A percentile compares a stretch with the other conserved stretches of the same genome.
phyloP scores from a whole-genome alignment of 2,113 vertebrate species.

The Catagonus wagneri region DNA sequence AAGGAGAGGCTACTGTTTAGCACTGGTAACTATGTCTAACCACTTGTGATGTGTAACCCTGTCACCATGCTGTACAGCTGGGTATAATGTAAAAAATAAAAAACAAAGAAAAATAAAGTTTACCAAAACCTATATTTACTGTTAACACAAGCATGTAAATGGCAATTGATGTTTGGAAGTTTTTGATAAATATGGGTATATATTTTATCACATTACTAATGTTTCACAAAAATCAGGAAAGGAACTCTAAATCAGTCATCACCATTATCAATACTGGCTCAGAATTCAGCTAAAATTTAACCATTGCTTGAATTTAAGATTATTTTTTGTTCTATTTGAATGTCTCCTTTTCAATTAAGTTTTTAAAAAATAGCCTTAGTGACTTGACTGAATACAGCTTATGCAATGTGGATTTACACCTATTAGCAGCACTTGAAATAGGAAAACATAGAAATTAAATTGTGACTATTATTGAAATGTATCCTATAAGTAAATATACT shows the following conservation, averaged over 20 bases:
- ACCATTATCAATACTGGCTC: background rate
- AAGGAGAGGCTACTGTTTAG: too few relatives aligned
- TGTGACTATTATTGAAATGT: conserved; percentile 67
- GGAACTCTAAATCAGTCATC: conserved; percentile 11
- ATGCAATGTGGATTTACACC: conserved; percentile 54
- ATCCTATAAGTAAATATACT: conserved; percentile 63
- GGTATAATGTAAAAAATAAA: too few relatives aligned
- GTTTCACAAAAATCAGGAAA: background rate
- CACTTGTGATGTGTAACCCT: too few relatives aligned
- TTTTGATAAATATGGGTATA: background rate
- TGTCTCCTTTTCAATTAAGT: conserved; percentile 78
- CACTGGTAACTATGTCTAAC: too few relatives aligned
- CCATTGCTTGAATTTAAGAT: conserved; percentile 56
- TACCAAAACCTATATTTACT: background rate
- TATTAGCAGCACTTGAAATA: conserved; percentile 70
- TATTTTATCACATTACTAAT: background rate
- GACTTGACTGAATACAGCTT: conserved; percentile 75
- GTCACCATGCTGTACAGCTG: too few relatives aligned
- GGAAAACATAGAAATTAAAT: conserved; percentile 77
- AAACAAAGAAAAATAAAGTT: too few relatives aligned
- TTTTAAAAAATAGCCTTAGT: conserved; percentile 62
- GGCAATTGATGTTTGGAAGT: accelerated
- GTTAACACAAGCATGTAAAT: background rate
- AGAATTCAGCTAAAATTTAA: conserved; percentile 70
- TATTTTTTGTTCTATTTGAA: conserved; percentile 66